phyloP scores from a whole-genome alignment of 92 coral and sea anemone species.

The Paragorgia papillata region DNA sequence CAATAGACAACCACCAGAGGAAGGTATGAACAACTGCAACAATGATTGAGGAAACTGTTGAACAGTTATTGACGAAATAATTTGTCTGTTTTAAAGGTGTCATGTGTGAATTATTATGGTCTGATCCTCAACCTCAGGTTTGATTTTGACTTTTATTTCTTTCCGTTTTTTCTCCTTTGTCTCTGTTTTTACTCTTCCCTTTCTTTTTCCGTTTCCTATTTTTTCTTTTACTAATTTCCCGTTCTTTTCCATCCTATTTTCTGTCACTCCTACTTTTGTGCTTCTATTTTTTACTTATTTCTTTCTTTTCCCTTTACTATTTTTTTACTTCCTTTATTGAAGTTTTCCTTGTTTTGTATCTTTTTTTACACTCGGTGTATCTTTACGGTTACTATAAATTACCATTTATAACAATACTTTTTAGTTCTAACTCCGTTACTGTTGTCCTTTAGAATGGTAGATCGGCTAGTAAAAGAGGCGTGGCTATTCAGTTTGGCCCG shows the following conservation, averaged over 20 bases:
- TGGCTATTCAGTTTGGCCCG: constrained; percentile 96
- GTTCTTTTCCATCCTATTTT: no score
- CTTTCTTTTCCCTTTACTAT: no score
- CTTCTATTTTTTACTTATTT: no score
- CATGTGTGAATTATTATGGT: constrained; percentile 97
- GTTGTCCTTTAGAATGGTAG: constrained; percentile 75
- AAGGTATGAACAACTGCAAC: constrained; percentile 55
- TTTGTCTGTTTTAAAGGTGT: constrained; percentile 60
- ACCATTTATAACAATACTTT: no score
- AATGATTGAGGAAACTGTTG: not conserved
- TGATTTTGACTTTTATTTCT: not conserved
- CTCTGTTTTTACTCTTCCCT: not conserved
- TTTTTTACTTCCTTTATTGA: no score
- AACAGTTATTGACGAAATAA: not conserved
- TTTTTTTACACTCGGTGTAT: not conserved
- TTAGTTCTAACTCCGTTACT: not conserved
- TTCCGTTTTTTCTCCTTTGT: not conserved
- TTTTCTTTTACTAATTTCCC: not conserved
- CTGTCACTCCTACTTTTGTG: no score
- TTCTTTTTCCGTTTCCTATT: not conserved
- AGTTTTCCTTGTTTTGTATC: no score
- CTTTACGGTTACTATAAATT: no score
- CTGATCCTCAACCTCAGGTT: constrained; percentile 98
- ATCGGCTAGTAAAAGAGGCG: constrained; percentile 94
- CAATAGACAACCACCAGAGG: constrained; percentile 93